Base-by-base conservation (phyloP, 2,888 invertebrate species). In the Caenorhabditis zanzibari region DNA sequence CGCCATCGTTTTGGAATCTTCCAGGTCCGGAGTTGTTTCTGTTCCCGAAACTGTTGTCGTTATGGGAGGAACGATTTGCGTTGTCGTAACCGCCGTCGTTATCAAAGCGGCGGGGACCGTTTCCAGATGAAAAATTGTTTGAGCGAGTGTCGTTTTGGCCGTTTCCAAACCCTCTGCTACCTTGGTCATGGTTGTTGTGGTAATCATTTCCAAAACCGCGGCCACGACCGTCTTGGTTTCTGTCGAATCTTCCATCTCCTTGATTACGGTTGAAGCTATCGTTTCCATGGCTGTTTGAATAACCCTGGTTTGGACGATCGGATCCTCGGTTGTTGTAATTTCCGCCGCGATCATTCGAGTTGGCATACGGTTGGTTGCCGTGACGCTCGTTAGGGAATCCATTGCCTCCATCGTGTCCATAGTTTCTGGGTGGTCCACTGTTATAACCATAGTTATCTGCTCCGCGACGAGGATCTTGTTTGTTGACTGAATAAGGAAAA, bases 1-100 rank as follows among this genome's bases (percentile, higher is more conserved):
- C 54, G 5, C 56, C 56, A 26, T 52, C 44, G 14, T 74, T 63
- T 7, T 19, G 26, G 22, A 81, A 66, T 32, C 81, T 35, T 9
- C 47, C 47, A 4, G 19, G 19, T 19, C 59, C 32, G 9, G 32
- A n/a, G 41, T 54, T 22, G 24, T 69, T 66, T 4, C 22, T 52
- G 19, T 19, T 54, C 22, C 68, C 68, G 22, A 47, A 24, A 26
- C 32, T 22, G 26, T 56, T 44, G n/a, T 19, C 35, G n/a, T 66
- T 32, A 5, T 10, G 49, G 22, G 4, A 28, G 10, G 59, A 38
- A 10, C 35, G 16, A 22, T 24, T n/a, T 5, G 9, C 6, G n/a
- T 61, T 19, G 24, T 61, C 22, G 14, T 47, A 16, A 1, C 54
- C 54, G 1, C 26, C 54, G 26, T 9, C 24, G 14, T 54, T 24